phyloP scores from a whole-genome alignment of 2,888 invertebrate genomes.

The Idaea dimidiata region DNA sequence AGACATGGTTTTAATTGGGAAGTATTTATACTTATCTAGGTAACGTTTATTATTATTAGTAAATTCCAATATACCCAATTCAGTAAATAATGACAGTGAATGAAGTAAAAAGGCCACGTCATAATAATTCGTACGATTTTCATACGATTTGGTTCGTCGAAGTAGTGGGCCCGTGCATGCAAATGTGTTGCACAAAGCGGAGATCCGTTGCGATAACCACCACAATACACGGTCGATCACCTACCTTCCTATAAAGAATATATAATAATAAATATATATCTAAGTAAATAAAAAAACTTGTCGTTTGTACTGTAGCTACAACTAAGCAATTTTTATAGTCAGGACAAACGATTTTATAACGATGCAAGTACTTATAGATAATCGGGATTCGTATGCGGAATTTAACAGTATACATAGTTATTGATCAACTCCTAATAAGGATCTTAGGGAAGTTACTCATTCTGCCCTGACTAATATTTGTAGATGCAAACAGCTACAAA shows the following conservation, averaged over 20 bases:
- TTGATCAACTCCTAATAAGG: not conserved
- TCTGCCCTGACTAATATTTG: not conserved
- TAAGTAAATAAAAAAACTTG: constrained; percentile 23
- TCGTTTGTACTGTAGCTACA: constrained; percentile 14
- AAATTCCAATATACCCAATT: too few species aligned
- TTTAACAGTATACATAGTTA: not conserved
- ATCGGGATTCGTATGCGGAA: not conserved
- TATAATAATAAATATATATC: too few species aligned
- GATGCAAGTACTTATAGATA: not conserved
- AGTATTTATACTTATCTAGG: too few species aligned
- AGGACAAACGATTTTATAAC: too few species aligned
- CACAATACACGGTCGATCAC: constrained; percentile 73
- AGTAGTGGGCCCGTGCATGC: constrained; percentile 57
- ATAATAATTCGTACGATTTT: constrained; percentile 57
- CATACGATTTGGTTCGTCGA: constrained; percentile 69
- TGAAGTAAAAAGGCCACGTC: not conserved
- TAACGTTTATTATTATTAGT: too few species aligned
- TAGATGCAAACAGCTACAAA: not conserved
- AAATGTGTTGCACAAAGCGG: constrained; percentile 66
- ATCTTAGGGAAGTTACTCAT: not conserved
- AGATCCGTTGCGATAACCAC: constrained; percentile 73
- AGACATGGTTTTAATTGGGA: too few species aligned
- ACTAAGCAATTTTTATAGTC: too few species aligned
- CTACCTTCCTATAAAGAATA: constrained; percentile 40
- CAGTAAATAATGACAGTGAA: too few species aligned